A percentile compares a stretch with the other conserved stretches of the same genome.
Evolutionary conservation across 2,888 invertebrate genomes (phyloP).

Genomic region (Molorchus minor): DNA sequence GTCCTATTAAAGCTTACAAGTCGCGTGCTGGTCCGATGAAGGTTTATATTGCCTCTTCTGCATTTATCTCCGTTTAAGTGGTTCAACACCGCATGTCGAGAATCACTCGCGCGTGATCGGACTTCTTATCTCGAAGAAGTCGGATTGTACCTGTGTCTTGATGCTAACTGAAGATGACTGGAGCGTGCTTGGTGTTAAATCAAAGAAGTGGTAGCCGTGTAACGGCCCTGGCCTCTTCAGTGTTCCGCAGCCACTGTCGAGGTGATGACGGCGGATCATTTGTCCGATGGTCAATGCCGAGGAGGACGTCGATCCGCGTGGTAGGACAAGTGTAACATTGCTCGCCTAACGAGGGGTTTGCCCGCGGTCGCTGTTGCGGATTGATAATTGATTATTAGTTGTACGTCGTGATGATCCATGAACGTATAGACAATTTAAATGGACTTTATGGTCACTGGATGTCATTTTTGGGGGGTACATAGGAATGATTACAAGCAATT

Average conservation of each 20-base stretch:
- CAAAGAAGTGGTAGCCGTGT: constrained; percentile 56
- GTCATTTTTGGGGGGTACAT: neutral
- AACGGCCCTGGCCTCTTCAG: constrained; percentile 50
- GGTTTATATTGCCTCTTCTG: constrained; percentile 6
- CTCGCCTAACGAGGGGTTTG: constrained; percentile 17
- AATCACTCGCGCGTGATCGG: constrained; percentile 26
- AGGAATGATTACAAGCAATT: neutral
- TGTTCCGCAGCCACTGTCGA: constrained; percentile 50
- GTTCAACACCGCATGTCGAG: constrained; percentile 26
- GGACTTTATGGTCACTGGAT: neutral
- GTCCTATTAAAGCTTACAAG: constrained; percentile 20
- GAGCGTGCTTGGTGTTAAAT: constrained; percentile 57
- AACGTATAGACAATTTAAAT: neutral
- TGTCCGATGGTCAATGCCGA: constrained; percentile 37
- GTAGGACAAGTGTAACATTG: constrained; percentile 17
- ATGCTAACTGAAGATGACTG: constrained; percentile 57
- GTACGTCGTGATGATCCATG: neutral
- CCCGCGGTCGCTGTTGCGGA: neutral
- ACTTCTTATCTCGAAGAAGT: constrained; percentile 23
- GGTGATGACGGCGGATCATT: constrained; percentile 42
- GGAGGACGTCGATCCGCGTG: constrained; percentile 27
- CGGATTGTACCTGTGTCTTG: constrained; percentile 35
- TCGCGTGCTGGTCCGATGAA: constrained; percentile 16
- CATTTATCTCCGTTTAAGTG: constrained; percentile 12
- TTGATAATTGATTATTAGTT: neutral